Conservation (phyloP, 2,888 invertebrate species). For the Cepaea hortensis region DNA sequence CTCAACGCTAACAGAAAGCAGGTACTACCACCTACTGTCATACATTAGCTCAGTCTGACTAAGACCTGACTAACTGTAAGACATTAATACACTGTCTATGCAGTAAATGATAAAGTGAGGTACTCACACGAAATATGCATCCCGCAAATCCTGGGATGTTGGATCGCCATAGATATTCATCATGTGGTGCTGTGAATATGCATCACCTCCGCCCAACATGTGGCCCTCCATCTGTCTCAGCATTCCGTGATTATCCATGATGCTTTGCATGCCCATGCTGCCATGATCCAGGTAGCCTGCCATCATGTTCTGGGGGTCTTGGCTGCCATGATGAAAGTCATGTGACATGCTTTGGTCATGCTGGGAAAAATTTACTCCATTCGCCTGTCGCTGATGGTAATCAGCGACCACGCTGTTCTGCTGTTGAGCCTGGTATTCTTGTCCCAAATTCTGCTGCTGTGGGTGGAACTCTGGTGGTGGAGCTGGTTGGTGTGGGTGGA, state of each 20-base stretch:
- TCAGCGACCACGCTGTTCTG: slow-evolving; percentile 38
- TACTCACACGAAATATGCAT: slow-evolving; percentile 44
- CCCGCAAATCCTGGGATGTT: slow-evolving; percentile 32
- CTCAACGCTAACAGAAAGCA: too few relatives aligned
- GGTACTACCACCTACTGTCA: too few relatives aligned
- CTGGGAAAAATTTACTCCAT: slow-evolving; percentile 16
- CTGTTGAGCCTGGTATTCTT: slow-evolving; percentile 39
- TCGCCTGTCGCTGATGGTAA: slow-evolving; percentile 18
- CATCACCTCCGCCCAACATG: slow-evolving; percentile 47
- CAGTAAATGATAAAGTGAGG: background rate
- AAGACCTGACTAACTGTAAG: too few relatives aligned
- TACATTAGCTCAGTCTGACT: too few relatives aligned
- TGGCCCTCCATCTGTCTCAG: slow-evolving; percentile 54
- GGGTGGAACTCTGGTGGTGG: slow-evolving; percentile 24
- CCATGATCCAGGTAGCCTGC: slow-evolving; percentile 43
- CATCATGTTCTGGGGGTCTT: slow-evolving; percentile 36
- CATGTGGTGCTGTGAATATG: slow-evolving; percentile 42
- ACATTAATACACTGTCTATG: too few relatives aligned
- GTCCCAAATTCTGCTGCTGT: slow-evolving; percentile 28
- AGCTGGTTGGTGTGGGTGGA: slow-evolving; percentile 27
- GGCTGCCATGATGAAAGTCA: slow-evolving; percentile 38
- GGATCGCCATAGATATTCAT: slow-evolving; percentile 49
- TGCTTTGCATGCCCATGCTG: slow-evolving; percentile 51
- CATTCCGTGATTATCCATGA: slow-evolving; percentile 58
- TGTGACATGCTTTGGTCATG: slow-evolving; percentile 45